phyloP scores from a whole-genome alignment of 2,797 vertebrate species.

The Tamandua tetradactyla region DNA sequence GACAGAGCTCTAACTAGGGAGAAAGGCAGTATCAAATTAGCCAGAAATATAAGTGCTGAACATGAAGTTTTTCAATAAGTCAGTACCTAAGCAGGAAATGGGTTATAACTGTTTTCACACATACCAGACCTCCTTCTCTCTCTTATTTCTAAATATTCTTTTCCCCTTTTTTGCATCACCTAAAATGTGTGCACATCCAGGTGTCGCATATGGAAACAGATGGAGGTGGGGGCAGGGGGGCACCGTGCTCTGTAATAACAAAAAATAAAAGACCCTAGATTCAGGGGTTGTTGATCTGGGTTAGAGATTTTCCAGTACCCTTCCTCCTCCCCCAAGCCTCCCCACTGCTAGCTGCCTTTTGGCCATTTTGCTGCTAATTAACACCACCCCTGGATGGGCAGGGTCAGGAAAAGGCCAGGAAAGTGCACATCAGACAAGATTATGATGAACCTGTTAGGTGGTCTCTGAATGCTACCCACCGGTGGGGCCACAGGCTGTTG shows the following conservation, averaged over 20 bases:
- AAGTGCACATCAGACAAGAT: neutral
- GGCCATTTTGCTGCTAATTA: constrained; percentile 1
- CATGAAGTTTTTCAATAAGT: constrained; percentile 75
- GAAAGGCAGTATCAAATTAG: constrained; percentile 71
- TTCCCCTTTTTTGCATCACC: neutral
- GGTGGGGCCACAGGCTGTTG: neutral
- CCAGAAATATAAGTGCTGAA: constrained; percentile 62
- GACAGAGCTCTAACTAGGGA: constrained; percentile 74
- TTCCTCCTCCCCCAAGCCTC: neutral
- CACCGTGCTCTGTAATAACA: neutral
- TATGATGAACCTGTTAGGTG: neutral
- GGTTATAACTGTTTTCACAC: constrained; percentile 34
- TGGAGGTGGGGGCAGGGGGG: neutral
- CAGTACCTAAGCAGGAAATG: constrained; percentile 49
- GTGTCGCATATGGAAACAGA: constrained; percentile 31
- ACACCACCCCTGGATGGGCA: neutral
- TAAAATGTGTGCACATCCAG: constrained; percentile 62
- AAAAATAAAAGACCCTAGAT: neutral
- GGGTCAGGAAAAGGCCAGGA: neutral
- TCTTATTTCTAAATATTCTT: constrained; percentile 9
- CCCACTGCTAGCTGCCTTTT: neutral
- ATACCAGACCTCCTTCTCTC: neutral
- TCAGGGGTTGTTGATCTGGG: neutral
- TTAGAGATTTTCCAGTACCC: neutral
- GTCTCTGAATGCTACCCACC: neutral